These are phyloP conservation scores for Dryoscopus gambensis DNA, from an alignment of 2,113 vertebrate species.

Conservation along the genomic window DNA sequence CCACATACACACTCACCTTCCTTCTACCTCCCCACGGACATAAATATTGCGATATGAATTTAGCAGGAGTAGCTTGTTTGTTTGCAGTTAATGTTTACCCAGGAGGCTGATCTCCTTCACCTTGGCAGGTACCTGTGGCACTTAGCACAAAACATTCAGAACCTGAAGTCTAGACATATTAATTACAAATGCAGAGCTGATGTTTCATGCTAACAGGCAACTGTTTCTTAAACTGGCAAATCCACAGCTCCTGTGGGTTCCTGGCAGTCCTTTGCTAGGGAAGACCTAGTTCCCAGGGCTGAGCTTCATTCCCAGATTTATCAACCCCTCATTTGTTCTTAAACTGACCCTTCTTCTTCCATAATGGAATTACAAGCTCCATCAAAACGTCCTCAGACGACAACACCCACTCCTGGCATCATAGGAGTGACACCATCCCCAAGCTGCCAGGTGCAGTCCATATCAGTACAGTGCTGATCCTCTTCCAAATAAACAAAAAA, in stretches of 20 bases:
- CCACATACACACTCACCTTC: background rate
- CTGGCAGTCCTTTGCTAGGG: background rate
- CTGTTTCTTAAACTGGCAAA: background rate
- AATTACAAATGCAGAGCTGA: background rate
- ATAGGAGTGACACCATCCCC: background rate
- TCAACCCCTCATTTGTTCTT: background rate
- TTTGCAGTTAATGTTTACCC: background rate
- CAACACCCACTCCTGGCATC: fast-evolving
- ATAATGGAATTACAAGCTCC: background rate
- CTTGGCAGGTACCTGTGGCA: background rate
- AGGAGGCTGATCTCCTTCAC: background rate
- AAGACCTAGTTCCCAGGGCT: background rate
- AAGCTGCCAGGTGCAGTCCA: background rate
- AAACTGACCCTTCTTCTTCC: background rate
- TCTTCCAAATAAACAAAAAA: background rate
- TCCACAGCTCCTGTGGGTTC: background rate
- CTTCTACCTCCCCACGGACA: background rate
- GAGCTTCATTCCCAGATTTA: background rate
- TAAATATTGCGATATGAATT: background rate
- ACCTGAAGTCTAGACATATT: background rate
- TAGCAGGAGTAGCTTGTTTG: background rate
- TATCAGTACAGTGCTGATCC: background rate
- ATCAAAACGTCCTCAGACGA: fast-evolving
- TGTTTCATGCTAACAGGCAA: background rate
- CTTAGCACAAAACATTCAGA: background rate